Conservation (phyloP, 2,113 vertebrate species). For the Tilapia sparmanii region DNA sequence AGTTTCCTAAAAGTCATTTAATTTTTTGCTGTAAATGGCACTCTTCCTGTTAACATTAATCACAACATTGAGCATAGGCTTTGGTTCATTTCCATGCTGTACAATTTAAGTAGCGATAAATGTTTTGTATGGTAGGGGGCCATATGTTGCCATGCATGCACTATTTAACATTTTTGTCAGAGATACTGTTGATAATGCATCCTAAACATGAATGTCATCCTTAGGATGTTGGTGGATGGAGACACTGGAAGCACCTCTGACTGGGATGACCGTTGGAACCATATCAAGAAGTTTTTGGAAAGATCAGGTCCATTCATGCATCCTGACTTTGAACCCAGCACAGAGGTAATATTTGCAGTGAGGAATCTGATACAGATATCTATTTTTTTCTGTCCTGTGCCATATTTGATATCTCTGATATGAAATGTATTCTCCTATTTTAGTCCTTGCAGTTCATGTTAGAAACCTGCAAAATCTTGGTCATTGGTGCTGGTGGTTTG, state of each 20-base stretch:
- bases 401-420: background rate
- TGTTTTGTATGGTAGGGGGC: background rate
- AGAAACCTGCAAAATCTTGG: slow-evolving; percentile 90
- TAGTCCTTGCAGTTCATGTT: slow-evolving; percentile 90
- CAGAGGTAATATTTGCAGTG: slow-evolving; percentile 78
- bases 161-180: background rate
- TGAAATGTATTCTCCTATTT: background rate
- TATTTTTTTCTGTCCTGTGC: background rate
- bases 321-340: slow-evolving; percentile 92
- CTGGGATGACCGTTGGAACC: slow-evolving; percentile 94
- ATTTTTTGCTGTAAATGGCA: background rate
- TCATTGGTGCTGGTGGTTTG: slow-evolving; percentile 93
- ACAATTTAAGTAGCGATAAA: background rate
- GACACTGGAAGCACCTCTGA: slow-evolving; percentile 80
- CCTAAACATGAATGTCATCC: slow-evolving; percentile 64
- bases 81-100: background rate
- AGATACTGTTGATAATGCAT: background rate
- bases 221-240: slow-evolving; percentile 94
- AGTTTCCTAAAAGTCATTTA: background rate
- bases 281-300: slow-evolving; percentile 92
- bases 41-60: background rate
- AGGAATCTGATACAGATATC: background rate
- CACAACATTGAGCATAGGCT: background rate
- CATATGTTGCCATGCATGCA: background rate
- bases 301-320: slow-evolving; percentile 92